Percentiles rank a stretch among this genome's conserved stretches.
phyloP scores from a whole-genome alignment of 2,797 vertebrate genomes.

The Lophius americanus region DNA sequence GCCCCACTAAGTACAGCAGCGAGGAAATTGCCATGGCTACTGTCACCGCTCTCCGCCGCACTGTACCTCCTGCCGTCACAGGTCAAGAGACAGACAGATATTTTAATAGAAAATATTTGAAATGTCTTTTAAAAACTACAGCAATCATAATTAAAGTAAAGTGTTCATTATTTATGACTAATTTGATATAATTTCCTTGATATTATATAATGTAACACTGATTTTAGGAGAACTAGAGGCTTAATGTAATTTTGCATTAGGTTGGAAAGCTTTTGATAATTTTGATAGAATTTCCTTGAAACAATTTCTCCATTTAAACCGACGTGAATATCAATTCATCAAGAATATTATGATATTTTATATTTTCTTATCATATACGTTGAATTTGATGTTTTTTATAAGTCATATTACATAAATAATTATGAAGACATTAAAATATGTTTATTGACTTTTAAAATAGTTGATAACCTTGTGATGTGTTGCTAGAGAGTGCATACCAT shows the following conservation, averaged over 20 bases:
- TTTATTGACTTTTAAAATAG: too few species aligned
- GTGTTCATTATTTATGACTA: too few species aligned
- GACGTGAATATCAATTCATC: background rate
- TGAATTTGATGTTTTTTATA: background rate
- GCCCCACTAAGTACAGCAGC: slow-evolving; percentile 88
- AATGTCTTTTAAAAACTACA: too few species aligned
- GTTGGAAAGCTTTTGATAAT: background rate
- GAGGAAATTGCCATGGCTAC: slow-evolving; percentile 97
- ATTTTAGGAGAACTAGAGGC: background rate
- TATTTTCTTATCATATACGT: too few species aligned
- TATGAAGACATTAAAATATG: too few species aligned
- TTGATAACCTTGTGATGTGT: too few species aligned
- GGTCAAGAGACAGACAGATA: slow-evolving; percentile 73
- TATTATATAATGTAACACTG: background rate
- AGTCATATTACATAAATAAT: too few species aligned
- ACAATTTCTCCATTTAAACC: background rate
- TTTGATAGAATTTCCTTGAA: background rate
- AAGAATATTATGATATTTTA: background rate
- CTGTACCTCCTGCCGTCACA: slow-evolving; percentile 94
- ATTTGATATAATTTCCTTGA: too few species aligned
- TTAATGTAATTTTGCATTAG: background rate
- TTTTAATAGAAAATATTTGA: too few species aligned
- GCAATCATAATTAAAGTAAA: too few species aligned
- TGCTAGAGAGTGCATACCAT: too few species aligned
- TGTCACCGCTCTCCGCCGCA: slow-evolving; percentile 94